Evolutionary conservation across 2,888 invertebrate species (phyloP).

Genomic region (Homarus gammarus): DNA sequence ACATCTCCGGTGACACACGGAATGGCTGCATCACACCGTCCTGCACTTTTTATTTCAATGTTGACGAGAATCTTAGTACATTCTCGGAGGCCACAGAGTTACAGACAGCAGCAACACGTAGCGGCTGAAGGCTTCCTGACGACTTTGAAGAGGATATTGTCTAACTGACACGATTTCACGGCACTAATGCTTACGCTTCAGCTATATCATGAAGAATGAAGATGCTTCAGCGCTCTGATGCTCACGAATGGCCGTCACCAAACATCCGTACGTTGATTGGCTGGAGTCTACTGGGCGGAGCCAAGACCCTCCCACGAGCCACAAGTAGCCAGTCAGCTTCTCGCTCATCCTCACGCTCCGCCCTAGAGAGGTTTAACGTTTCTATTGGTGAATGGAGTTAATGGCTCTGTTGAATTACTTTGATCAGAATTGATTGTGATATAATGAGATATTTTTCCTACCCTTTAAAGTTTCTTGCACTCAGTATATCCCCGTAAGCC

Average conservation of each 20-base stretch:
- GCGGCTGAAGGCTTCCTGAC: background rate
- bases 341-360: slow-evolving; percentile 2
- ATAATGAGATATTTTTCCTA: slow-evolving; percentile 62
- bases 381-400: slow-evolving; percentile 51
- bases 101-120: background rate
- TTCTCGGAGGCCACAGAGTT: background rate
- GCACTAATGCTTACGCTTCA: slow-evolving; percentile 35
- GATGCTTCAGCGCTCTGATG: slow-evolving; percentile 31
- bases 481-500: slow-evolving; percentile 31
- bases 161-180: slow-evolving; percentile 10
- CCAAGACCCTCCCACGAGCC: background rate
- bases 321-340: slow-evolving; percentile 19
- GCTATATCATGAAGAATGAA: slow-evolving; percentile 39
- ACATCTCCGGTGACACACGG: slow-evolving; percentile 37
- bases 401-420: slow-evolving; percentile 60
- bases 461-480: slow-evolving; percentile 48
- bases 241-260: slow-evolving; percentile 34
- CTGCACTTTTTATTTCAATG: background rate
- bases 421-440: slow-evolving; percentile 68
- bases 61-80: background rate
- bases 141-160: background rate
- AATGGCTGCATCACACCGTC: slow-evolving; percentile 49
- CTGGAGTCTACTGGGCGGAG: slow-evolving; percentile 31
- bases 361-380: slow-evolving; percentile 22
- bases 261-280: slow-evolving; percentile 40